These are phyloP conservation scores for Cynoglossus semilaevis DNA, from an alignment of 2,113 vertebrate species.

Conservation along the genomic window DNA sequence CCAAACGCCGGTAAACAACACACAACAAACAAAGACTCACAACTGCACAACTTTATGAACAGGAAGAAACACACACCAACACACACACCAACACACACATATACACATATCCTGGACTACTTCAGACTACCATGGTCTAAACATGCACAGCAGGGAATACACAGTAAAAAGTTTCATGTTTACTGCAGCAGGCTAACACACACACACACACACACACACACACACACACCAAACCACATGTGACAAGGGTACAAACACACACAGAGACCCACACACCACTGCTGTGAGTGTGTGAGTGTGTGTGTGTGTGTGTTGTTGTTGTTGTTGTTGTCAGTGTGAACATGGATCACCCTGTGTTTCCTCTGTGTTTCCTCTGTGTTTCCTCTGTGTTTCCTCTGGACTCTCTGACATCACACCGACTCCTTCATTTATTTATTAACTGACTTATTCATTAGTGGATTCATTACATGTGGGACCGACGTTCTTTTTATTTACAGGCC, in stretches of 20 bases:
- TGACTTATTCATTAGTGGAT: constrained; percentile 71
- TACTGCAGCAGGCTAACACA: constrained; percentile 29
- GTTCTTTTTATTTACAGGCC: constrained; percentile 54
- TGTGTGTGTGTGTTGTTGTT: too few species aligned
- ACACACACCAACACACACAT: not conserved
- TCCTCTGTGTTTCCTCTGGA: too few species aligned
- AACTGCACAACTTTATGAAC: not conserved
- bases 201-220: constrained; percentile 1
- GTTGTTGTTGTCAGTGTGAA: too few species aligned
- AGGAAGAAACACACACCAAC: not conserved
- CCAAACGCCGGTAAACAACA: constrained; percentile 15
- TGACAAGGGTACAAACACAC: constrained; percentile 21
- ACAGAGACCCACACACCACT: not conserved
- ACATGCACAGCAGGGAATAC: constrained; percentile 25
- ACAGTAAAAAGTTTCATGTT: constrained; percentile 35
- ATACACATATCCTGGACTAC: not conserved
- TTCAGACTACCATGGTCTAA: not conserved
- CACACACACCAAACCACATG: not conserved
- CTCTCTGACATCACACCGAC: too few species aligned
- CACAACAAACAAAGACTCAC: not conserved
- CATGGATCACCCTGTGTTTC: too few species aligned
- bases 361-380: too few species aligned
- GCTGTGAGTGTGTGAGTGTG: too few species aligned
- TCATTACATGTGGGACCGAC: too few species aligned
- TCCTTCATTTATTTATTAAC: too few species aligned